phyloP scores from a whole-genome alignment of 2,888 invertebrate species.

The Xylocampa areola region DNA sequence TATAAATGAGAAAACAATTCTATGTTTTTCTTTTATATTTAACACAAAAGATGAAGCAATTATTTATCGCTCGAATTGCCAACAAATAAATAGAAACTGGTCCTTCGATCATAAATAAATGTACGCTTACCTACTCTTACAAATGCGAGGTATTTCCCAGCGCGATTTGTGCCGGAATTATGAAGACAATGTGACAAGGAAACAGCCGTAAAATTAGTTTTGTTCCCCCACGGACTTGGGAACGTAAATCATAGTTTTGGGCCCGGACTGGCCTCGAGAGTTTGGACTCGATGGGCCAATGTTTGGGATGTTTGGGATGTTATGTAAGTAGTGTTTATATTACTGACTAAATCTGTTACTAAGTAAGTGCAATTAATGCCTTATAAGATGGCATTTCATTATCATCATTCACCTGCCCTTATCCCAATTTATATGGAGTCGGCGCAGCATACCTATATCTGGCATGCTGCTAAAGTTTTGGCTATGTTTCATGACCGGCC shows the following conservation, averaged over 20 bases:
- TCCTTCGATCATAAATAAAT: slow-evolving; percentile 43
- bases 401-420: too few species aligned
- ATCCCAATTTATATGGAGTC: too few species aligned
- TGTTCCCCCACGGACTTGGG: slow-evolving; percentile 40
- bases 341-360: too few species aligned
- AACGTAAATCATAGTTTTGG: slow-evolving; percentile 53
- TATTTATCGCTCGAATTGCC: slow-evolving; percentile 33
- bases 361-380: too few species aligned
- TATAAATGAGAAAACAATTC: not conserved
- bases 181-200: slow-evolving; percentile 52
- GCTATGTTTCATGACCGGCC: too few species aligned
- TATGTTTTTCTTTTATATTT: slow-evolving; percentile 8
- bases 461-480: too few species aligned
- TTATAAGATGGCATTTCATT: too few species aligned
- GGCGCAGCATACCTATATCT: too few species aligned
- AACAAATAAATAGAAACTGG: slow-evolving; percentile 43
- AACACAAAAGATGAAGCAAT: slow-evolving; percentile 30
- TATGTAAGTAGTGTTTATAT: slow-evolving; percentile 1
- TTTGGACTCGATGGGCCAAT: slow-evolving; percentile 8
- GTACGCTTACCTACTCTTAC: slow-evolving; percentile 43
- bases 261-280: slow-evolving; percentile 40
- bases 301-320: slow-evolving; percentile 6
- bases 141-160: slow-evolving; percentile 46
- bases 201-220: slow-evolving; percentile 56
- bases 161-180: slow-evolving; percentile 55